Conservation (phyloP, 2,797 vertebrate genomes). For the Lycodopsis pacificus region DNA sequence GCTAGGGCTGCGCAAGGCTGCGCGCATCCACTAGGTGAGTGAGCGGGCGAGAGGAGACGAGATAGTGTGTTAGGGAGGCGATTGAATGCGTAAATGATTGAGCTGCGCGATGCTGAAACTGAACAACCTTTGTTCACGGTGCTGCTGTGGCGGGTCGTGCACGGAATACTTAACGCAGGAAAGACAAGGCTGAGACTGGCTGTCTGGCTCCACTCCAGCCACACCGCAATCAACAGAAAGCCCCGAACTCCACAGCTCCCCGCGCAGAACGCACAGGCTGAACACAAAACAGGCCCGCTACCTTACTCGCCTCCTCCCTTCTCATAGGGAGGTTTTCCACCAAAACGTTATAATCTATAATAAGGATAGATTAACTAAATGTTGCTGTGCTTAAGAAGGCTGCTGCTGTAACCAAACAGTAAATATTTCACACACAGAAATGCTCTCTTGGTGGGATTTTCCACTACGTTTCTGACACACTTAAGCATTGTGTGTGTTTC, state of each 20-base stretch:
- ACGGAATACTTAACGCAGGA: constrained; percentile 83
- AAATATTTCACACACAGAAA: neutral
- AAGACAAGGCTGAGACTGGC: constrained; percentile 66
- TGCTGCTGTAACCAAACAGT: neutral
- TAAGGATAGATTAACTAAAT: neutral
- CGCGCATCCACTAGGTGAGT: constrained; percentile 59
- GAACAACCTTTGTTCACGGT: constrained; percentile 86
- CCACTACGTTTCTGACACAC: neutral
- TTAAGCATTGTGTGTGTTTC: fast-evolving
- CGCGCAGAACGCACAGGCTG: constrained; percentile 24
- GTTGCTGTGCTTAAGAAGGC: neutral
- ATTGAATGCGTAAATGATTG: constrained; percentile 84
- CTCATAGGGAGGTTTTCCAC: neutral
- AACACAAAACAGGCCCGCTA: constrained; percentile 21
- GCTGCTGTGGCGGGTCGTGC: constrained; percentile 81
- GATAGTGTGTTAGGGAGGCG: constrained; percentile 67
- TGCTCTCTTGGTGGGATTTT: neutral
- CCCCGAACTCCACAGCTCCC: constrained; percentile 38
- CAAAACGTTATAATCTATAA: neutral
- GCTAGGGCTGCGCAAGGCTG: constrained; percentile 20
- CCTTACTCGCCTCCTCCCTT: constrained; percentile 16
- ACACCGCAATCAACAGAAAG: constrained; percentile 63
- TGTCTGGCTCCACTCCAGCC: constrained; percentile 66
- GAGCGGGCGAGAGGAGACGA: constrained; percentile 44
- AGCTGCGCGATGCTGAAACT: constrained; percentile 81